Evolutionary conservation across 2,888 invertebrate genomes (phyloP), one percentile per base, ranked within the genome.

Genomic region (Romanomermis culicivorax): DNA sequence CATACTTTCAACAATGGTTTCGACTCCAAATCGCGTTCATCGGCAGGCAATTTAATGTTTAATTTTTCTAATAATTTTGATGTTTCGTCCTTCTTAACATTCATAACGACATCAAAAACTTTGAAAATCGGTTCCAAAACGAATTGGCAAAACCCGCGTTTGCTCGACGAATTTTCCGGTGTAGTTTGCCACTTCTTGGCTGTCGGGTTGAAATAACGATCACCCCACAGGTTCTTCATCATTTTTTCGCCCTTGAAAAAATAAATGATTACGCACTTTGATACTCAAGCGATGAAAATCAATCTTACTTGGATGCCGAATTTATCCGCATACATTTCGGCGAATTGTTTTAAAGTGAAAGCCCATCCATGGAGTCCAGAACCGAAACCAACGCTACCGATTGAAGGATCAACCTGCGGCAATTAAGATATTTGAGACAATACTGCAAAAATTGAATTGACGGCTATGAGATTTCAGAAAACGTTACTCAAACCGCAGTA

Each of bases 331-430:
- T 99, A 99, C 84, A 97, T 88, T 75, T 95, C 93, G 51, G 95
- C 77, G 77, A 99, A 97, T 77, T 99, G 95, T 77, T 97, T 99
- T 62, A 99, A 79, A 60, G 97, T 97, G 75, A 97, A 99, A 52
- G 95, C 97, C 97, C 97, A 99, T 61, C 97, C 95, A 73, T 99
- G 97, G 60, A 99, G 84, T 67, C 97, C 97, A 27, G 95, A 93
- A 59, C 97, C 97, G 72, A 99, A 99, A 69, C 97, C 97, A 59
- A 99, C 97, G 59, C 91, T 95, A 64, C 97, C 97, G 76, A 85
- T 86, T 74, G 87, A 85, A 63, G 97, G 95, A 74, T 93, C 91
- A 64, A 85, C 80, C 79, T 80, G 53, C 29, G n/a, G n/a, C n/a
- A n/a, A n/a, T 64, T n/a, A n/a, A n/a, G n/a, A n/a, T n/a, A n/a